phyloP scores from a whole-genome alignment of 2,888 invertebrate species.

The Tipula vernalis region DNA sequence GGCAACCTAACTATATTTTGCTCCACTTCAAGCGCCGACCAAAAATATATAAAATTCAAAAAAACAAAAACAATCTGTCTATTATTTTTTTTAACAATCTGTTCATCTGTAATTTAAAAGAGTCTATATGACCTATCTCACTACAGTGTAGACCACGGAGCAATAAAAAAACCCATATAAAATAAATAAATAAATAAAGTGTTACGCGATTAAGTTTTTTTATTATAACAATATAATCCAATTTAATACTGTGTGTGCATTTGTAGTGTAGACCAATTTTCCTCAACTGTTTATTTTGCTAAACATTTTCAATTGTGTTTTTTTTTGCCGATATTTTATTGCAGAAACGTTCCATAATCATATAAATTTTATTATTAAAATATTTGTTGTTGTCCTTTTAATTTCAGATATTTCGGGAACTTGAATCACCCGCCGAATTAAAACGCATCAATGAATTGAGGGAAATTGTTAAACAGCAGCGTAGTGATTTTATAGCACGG shows the following conservation, averaged over 20 bases:
- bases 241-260: not conserved
- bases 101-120: not conserved
- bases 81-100: not conserved
- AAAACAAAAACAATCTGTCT: not conserved
- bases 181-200: not conserved
- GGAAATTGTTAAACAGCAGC: slow-evolving; percentile 43
- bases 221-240: not conserved
- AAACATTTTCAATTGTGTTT: not conserved
- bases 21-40: not conserved
- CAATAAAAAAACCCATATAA: not conserved
- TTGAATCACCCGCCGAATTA: slow-evolving; percentile 67
- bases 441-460: slow-evolving; percentile 49
- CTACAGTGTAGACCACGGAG: not conserved
- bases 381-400: not conserved
- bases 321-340: not conserved
- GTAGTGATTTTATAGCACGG: slow-evolving; percentile 44
- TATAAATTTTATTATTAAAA: too few relatives aligned
- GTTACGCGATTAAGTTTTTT: not conserved
- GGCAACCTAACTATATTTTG: not conserved
- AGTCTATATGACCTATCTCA: not conserved
- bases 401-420: slow-evolving; percentile 57
- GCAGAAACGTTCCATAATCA: too few relatives aligned
- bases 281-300: not conserved
- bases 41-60: not conserved
- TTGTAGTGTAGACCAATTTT: not conserved